Conservation (phyloP, 2,888 invertebrate genomes). For the Tryphoninae sp. region DNA sequence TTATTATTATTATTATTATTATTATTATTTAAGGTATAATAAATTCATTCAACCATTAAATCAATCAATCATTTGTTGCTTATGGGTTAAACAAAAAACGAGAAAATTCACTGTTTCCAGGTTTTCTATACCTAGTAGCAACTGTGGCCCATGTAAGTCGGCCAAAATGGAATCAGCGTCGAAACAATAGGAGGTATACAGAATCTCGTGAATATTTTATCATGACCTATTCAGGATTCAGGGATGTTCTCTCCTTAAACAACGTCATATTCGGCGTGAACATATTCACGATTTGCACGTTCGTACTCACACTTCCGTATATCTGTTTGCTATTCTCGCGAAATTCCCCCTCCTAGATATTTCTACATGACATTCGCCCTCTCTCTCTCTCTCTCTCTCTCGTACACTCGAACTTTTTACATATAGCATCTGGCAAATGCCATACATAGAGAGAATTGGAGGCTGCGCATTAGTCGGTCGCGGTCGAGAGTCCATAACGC, state of each 20-base stretch:
- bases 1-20: too few relatives aligned
- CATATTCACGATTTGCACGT: not conserved
- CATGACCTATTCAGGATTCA: conserved; percentile 43
- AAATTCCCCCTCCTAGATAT: not conserved
- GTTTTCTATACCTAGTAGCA: too few relatives aligned
- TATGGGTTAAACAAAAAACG: too few relatives aligned
- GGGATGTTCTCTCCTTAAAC: conserved; percentile 33
- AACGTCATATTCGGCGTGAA: conserved; percentile 32
- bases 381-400: conserved; percentile 19
- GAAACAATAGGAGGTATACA: conserved; percentile 10
- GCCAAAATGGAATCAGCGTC: conserved; percentile 23
- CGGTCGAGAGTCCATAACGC: conserved; percentile 71
- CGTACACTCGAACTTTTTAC: conserved; percentile 67
- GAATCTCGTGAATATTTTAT: conserved; percentile 31
- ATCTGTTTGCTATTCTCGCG: conserved; percentile 13
- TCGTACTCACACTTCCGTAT: conserved; percentile 11
- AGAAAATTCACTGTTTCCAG: too few relatives aligned
- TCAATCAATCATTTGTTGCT: too few relatives aligned
- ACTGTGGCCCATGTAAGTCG: not conserved
- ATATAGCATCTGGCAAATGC: conserved; percentile 69
- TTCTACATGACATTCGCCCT: not conserved
- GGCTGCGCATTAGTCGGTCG: conserved; percentile 67
- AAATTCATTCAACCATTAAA: too few relatives aligned
- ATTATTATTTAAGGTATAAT: too few relatives aligned
- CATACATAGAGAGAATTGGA: conserved; percentile 55